Base-by-base conservation (phyloP, 2,888 invertebrate species). In the Tenthredo mesomela region DNA sequence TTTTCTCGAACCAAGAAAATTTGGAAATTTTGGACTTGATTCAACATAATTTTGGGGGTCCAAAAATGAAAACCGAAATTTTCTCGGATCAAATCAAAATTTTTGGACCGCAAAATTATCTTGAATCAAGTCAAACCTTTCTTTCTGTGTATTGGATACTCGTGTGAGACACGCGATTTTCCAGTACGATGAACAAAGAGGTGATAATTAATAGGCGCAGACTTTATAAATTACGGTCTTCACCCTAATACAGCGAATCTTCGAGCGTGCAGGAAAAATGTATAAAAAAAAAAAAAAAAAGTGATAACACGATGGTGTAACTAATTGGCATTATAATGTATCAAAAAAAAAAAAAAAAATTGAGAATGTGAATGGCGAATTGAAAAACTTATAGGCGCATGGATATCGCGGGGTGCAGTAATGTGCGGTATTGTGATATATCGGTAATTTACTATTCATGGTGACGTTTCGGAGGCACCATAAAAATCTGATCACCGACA, bases 151-250 rank as follows among this genome's bases (percentile, higher is more conserved):
- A 33, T 33, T 21, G 3, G 29, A 47, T 40, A 40, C n/a, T 12
- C 29, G 43, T n/a, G 2, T 43, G 71, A 21, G 71, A 61, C 61
- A 80, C 80, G 61, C 33, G 61, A 61, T 61, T 80, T 61, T 80
- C 80, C 40, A 40, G 61, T 61, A 80, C 21, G 61, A 12, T 61
- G 80, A 80, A 80, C 80, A 80, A 80, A 80, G 80, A 80, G 80
- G 80, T 80, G 50, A 80, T 61, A 21, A 61, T 80, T 50, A 50
- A 67, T 18, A 33, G 7, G 67, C 29, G 67, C 29, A 33, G 61
- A 21, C n/a, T 54, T n/a, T n/a, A n/a, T 2, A 10, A n/a, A 12
- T 73, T 43, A 43, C 40, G 71, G 10, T 43, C 21, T 15, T 33
- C 29, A 9, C 12, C 33, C 5, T 67, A 4, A 29, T n/a, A 61